phyloP scores from a whole-genome alignment of 2,888 invertebrate genomes.

The Platynereis dumerilii region DNA sequence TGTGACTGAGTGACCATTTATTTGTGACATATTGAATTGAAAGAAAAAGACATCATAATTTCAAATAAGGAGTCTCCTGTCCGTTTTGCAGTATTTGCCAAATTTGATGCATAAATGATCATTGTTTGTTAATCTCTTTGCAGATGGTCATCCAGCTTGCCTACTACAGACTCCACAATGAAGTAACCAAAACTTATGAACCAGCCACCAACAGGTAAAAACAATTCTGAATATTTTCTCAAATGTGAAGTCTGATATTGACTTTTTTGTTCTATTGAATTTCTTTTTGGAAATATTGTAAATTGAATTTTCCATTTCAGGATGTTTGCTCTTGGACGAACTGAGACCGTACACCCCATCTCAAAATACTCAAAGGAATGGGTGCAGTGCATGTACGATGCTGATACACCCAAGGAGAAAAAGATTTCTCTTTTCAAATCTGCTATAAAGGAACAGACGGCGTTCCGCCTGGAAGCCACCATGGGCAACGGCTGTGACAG shows the following conservation, averaged over 20 bases:
- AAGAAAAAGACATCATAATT: too few relatives aligned
- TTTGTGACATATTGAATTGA: too few relatives aligned
- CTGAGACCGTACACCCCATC: slow-evolving; percentile 71
- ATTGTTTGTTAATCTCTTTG: too few relatives aligned
- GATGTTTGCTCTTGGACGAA: slow-evolving; percentile 69
- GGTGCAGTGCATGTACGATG: slow-evolving; percentile 48
- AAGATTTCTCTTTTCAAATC: slow-evolving; percentile 40
- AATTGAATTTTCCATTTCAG: slow-evolving; percentile 27
- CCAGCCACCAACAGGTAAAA: slow-evolving; percentile 49
- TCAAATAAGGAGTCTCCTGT: too few relatives aligned
- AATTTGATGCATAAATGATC: too few relatives aligned
- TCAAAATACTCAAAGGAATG: slow-evolving; percentile 64
- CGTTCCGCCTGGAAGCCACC: slow-evolving; percentile 46
- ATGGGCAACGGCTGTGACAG: slow-evolving; percentile 66
- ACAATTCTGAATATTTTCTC: background rate
- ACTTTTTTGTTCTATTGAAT: too few relatives aligned
- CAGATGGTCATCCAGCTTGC: slow-evolving; percentile 70
- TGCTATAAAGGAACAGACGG: slow-evolving; percentile 45
- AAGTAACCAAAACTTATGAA: slow-evolving; percentile 51
- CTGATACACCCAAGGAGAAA: slow-evolving; percentile 39
- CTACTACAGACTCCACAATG: slow-evolving; percentile 66
- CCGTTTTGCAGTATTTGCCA: too few relatives aligned
- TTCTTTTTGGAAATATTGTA: background rate
- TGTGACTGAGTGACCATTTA: too few relatives aligned
- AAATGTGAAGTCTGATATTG: too few relatives aligned